Evolutionary conservation across 2,797 vertebrate genomes (phyloP), one percentile per base, ranked within the genome.

Genomic region (Arctocebus calabarensis): DNA sequence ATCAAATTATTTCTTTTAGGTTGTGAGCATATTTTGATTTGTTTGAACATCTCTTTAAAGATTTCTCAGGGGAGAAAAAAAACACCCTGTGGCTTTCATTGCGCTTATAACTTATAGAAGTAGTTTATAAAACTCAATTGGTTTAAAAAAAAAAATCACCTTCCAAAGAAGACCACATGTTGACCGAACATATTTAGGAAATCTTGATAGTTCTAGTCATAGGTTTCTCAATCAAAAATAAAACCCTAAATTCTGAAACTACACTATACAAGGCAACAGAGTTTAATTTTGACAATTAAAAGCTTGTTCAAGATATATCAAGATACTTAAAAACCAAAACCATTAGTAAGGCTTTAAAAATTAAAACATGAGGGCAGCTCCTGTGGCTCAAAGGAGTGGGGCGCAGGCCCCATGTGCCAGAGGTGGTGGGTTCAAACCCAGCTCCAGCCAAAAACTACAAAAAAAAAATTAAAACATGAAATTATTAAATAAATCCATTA

Each of bases 1-100:
- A 98, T 97, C 94, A 98, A 98, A 98, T 98, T 97, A 97, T 98
- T 98, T 98, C 98, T 98, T 95, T 97, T 97, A 98, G 98, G 71
- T 97, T 97, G 98, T 97, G 95, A 97, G 94, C 83, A 97, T 97
- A 98, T 98, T 98, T 98, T 97, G 96, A 97, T 98, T 98, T 98
- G 95, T 96, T 98, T 97, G 98, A 98, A 98, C 97, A 97, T 91
- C 87, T 95, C 97, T 98, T 97, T 97, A 97, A 98, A 98, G 93
- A 78, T 84, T 97, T 91, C 88, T 84, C 4, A 91, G 77, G 66
- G 43, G 20, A 2, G 6, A 94, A 88, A 96, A 97, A 97, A 97
- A 97, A 82, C 96, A 97, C 96, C 97, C 97, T 98, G 97, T 57
- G 94, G 97, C 95, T 97, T 82, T 96, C 96, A 97, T 78, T 98